Evolutionary conservation across 2,888 invertebrate species (phyloP), one percentile per base, ranked within the genome.

Genomic region (Cremastinae sp.): DNA sequence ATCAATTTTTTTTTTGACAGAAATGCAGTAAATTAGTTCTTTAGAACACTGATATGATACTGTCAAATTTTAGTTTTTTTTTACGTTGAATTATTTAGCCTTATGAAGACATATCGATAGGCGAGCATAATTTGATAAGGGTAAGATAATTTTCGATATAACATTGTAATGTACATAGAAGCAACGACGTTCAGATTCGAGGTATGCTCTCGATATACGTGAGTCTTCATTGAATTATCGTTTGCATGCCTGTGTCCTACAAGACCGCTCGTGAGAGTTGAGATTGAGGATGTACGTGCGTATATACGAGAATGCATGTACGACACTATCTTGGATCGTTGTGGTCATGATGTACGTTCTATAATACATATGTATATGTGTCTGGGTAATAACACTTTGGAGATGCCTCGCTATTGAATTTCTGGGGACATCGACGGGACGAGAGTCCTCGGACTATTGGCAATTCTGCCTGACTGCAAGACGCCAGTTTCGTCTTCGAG

Each of bases 401-500:
- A 61, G 75, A 69, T 76, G 62, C 72, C 69, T 56, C 75, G 41
- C 61, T 78, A 80, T 78, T 71, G 77, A 80, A 79, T 80, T 78
- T 78, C 77, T 66, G 61, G 71, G 69, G 77, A 78, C 75, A 71
- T 78, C 65, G 59, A 77, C 70, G 77, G 54, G 74, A 62, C 51
- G 34, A 20, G 59, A 54, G 18, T 49, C 54, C 36, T 64, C 66
- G 75, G 34, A 62, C 49, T 76, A 78, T 66, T 65, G 74, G 76
- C 58, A 59, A 65, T n/a, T 47, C 61, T 62, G 58, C 58, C 61
- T 62, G 58, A 49, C 64, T 51, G 58, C 16, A 12, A 69, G 51
- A 69, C 61, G 61, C 18, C 2, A 28, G 18, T 22, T 53, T 20
- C n/a, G 5, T 20, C 38, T 61, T 45, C 28, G 20, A 56, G 22